These are phyloP conservation scores for Ptilodon capucinus DNA, from an alignment of 2,888 invertebrate genomes.

Conservation along the genomic window DNA sequence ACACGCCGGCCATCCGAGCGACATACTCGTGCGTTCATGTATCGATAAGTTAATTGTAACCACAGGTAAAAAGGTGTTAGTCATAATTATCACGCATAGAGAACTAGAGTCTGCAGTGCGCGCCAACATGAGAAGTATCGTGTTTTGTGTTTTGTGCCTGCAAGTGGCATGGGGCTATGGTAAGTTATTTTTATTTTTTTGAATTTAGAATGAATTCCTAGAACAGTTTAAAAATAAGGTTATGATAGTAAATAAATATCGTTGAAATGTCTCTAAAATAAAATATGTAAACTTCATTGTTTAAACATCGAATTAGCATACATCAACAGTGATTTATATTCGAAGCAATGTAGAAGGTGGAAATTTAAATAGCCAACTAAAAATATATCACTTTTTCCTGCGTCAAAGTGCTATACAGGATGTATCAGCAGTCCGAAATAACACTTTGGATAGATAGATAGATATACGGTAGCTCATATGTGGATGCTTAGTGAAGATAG, in stretches of 20 bases:
- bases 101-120: slow-evolving; percentile 22
- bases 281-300: background rate
- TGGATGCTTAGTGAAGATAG: too few relatives aligned
- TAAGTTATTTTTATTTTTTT: slow-evolving; percentile 8
- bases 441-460: too few relatives aligned
- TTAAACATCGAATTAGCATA: background rate
- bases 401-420: too few relatives aligned
- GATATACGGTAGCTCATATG: too few relatives aligned
- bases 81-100: slow-evolving; percentile 30
- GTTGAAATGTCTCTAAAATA: too few relatives aligned
- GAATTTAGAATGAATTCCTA: background rate
- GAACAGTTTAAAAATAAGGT: too few relatives aligned
- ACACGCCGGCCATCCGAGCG: slow-evolving; percentile 32
- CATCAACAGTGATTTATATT: too few relatives aligned
- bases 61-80: slow-evolving; percentile 19
- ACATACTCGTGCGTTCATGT: slow-evolving; percentile 37
- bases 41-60: slow-evolving; percentile 29
- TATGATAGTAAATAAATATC: too few relatives aligned
- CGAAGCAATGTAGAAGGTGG: too few relatives aligned
- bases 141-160: slow-evolving; percentile 27
- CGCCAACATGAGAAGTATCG: slow-evolving; percentile 21
- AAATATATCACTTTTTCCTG: too few relatives aligned
- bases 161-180: slow-evolving; percentile 52
- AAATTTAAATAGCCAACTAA: background rate
- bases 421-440: too few relatives aligned